phyloP scores from a whole-genome alignment of 2,888 invertebrate species.

The Tetheella fluctuosa region DNA sequence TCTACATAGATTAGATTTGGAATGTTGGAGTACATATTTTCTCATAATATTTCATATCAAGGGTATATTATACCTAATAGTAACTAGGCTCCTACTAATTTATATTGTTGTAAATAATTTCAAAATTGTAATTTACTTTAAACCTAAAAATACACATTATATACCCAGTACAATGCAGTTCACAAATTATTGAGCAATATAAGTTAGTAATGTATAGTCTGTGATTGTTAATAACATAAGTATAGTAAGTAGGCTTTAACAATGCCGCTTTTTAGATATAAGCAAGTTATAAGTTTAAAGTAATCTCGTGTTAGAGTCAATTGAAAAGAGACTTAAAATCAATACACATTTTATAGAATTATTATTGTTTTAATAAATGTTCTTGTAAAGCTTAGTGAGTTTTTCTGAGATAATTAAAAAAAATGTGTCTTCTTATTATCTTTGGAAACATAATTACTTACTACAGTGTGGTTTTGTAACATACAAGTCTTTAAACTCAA shows the following conservation, averaged over 20 bases:
- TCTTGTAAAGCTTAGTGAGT: no score
- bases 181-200: slow-evolving; percentile 19
- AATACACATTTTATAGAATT: no score
- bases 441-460: no score
- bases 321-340: neutral
- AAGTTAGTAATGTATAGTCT: slow-evolving; percentile 8
- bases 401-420: no score
- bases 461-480: no score
- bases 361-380: no score
- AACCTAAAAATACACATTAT: no score
- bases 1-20: neutral
- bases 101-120: slow-evolving; percentile 38
- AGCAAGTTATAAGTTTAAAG: neutral
- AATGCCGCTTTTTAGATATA: slow-evolving; percentile 9
- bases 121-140: no score
- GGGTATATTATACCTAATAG: slow-evolving; percentile 24
- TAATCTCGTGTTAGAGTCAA: neutral
- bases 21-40: slow-evolving; percentile 15
- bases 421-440: no score
- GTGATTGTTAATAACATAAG: slow-evolving; percentile 13
- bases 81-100: slow-evolving; percentile 27
- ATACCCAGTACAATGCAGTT: no score
- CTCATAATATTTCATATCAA: slow-evolving; percentile 17
- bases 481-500: no score
- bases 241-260: slow-evolving; percentile 8